phyloP scores from a whole-genome alignment of 92 coral and sea anemone genomes.

The Bergia sp. region DNA sequence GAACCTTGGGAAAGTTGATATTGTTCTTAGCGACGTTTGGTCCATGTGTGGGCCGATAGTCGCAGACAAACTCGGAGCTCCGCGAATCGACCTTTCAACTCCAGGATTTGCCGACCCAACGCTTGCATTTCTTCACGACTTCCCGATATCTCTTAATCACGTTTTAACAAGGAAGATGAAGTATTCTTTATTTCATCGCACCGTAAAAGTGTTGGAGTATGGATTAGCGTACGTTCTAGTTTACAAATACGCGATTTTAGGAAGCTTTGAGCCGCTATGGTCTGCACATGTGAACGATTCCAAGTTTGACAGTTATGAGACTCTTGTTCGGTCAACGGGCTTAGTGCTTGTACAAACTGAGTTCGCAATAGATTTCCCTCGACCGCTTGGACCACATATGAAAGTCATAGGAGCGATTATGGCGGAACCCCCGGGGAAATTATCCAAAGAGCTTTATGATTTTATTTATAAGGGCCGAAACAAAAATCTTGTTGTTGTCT shows the following conservation, averaged over 20 bases:
- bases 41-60: not conserved
- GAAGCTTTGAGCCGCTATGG: not conserved
- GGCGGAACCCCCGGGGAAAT: not conserved
- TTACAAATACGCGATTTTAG: not conserved
- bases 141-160: not conserved
- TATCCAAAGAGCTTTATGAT: not conserved
- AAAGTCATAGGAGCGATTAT: not conserved
- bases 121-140: not conserved
- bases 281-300: not conserved
- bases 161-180: not conserved
- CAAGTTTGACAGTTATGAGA: not conserved
- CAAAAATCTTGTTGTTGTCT: constrained; percentile 21
- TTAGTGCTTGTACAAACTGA: constrained; percentile 19
- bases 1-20: not conserved
- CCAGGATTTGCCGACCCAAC: not conserved
- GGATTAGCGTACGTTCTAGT: not conserved
- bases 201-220: not conserved
- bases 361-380: not conserved
- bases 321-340: constrained; percentile 7
- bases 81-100: not conserved
- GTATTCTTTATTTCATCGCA: not conserved
- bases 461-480: not conserved
- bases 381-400: not conserved
- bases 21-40: not conserved
- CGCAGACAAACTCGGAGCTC: not conserved